Evolutionary conservation across 2,888 invertebrate genomes (phyloP).

Genomic region (Serripes groenlandicus): DNA sequence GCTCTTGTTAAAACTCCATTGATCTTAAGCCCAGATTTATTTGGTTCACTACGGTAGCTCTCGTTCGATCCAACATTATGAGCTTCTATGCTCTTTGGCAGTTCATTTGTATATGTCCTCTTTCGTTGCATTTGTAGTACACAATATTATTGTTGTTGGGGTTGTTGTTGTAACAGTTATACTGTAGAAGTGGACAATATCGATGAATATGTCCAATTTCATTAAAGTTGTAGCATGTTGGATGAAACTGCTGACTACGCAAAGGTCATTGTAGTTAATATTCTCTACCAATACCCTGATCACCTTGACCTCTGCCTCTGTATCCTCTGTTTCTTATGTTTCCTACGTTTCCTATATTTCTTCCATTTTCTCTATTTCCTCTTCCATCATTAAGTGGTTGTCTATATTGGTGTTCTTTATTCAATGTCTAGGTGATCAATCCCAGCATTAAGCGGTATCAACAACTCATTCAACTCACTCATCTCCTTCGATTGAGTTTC

Average conservation of each 20-base stretch:
- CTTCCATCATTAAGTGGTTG: no score
- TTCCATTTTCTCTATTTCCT: no score
- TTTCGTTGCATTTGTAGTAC: neutral
- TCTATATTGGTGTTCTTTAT: no score
- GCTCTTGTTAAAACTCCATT: neutral
- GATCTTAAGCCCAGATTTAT: slow-evolving; percentile 22
- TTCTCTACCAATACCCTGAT: no score
- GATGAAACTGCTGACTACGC: neutral
- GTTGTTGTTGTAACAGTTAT: no score
- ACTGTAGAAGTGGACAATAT: neutral
- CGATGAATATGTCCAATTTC: neutral
- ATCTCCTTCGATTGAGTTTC: no score
- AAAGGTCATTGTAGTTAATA: neutral
- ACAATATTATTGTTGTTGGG: neutral
- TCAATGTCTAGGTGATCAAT: no score
- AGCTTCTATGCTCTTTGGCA: slow-evolving; percentile 36
- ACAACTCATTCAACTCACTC: no score
- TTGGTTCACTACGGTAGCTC: slow-evolving; percentile 28
- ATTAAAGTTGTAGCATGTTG: neutral
- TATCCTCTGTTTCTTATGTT: neutral
- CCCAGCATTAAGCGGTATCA: no score
- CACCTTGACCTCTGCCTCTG: neutral
- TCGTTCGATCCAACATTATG: slow-evolving; percentile 11
- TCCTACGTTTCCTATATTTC: no score
- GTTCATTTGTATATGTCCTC: neutral